Evolutionary conservation across 2,113 vertebrate species (phyloP), one percentile per base, ranked within the genome.

Genomic region (Calyptommatus sinebrachiatus): DNA sequence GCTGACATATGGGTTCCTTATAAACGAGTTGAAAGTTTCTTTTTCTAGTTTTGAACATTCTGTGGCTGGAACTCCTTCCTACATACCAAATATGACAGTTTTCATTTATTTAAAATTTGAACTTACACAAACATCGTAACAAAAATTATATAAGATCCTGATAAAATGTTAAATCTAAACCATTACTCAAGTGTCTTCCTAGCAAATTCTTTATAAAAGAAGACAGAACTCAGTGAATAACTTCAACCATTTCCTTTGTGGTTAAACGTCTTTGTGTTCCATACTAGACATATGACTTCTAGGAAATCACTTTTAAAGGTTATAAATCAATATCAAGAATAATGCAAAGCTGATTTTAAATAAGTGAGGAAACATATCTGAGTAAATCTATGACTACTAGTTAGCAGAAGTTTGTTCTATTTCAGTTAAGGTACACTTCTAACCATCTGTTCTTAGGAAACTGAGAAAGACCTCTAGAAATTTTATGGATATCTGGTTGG

Each of bases 1-100:
- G 80, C 50, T 87, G 80, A 92, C 80, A 71, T 76, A 87, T 91
- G 86, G 80, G 45, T 48, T 89, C n/a, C 85, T 84, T 76, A 77
- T 63, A 88, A 88, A 90, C 63, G 31, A 83, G 86, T 86, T 83
- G 69, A 81, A 66, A 1, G 79, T 4, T 0, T 26, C 29, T 28
- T 41, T 24, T 16, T 1, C 46, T 20, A 29, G 57, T 79, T 63
- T 12, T 65, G 53, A 82, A 35, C 5, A 82, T 78, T 82, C 4
- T 73, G 46, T 63, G 71, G 29, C 45, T 84, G 12, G 66, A 80
- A 18, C 18, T 4, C 63, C 46, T 41, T 31, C 35, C 21, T 5
- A 7, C 35, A 21, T 21, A 2, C 31, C 35, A 8, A 45, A 46
- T 57, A 57, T 78, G 65, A 72, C 65, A 83, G 11, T 28, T 71